Base-by-base conservation (phyloP, 1,140 invertebrate species). In the Phortica variegata region DNA sequence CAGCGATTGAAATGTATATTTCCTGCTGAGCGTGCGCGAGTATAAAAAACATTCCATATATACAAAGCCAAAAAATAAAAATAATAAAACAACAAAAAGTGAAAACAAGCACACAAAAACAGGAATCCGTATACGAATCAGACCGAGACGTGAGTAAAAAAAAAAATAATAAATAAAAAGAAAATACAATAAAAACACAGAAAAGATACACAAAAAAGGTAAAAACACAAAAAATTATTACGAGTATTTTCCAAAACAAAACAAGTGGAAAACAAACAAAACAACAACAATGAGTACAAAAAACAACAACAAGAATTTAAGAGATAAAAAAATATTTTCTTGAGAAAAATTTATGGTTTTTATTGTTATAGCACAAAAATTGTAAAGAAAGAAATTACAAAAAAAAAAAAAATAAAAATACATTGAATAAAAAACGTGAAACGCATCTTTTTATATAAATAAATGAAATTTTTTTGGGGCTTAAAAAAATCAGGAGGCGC, bases 341-440 rank as follows among this genome's bases (percentile, higher is more conserved):
- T 5, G 5, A 5, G 63, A 56, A 66, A 68, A 68, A 65, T 62
- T 54, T 68, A 54, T 58, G 50, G 50, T 46, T 50, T 59, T 56
- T 57, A 60, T 61, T 61, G 48, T 56, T 61, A 49, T 40, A 43
- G 43, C 47, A 34, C 43, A 41, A 60, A 58, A 60, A 46, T 47
- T 36, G 49, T 49, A 43, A 41, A 48, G 42, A 16, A 52, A 52
- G 48, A 52, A n/a, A 26, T 44, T 41, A 23, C 40, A 29, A 47
- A 23, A 23, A n/a, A 20, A 37, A 43, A 57, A 51, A 15, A 43
- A 57, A 39, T 47, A n/a, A 18, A 42, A 51, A 51, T 42, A 32
- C 21, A 23, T 26, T 44, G 29, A 49, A n/a, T n/a, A n/a, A n/a
- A n/a, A n/a, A n/a, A n/a, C n/a, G n/a, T n/a, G n/a, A n/a, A n/a